A percentile compares a stretch with the other conserved stretches of the same genome.
These are phyloP conservation scores for Brachyalestes nurse DNA, from an alignment of 2,797 vertebrate genomes.

Conservation along the genomic window DNA sequence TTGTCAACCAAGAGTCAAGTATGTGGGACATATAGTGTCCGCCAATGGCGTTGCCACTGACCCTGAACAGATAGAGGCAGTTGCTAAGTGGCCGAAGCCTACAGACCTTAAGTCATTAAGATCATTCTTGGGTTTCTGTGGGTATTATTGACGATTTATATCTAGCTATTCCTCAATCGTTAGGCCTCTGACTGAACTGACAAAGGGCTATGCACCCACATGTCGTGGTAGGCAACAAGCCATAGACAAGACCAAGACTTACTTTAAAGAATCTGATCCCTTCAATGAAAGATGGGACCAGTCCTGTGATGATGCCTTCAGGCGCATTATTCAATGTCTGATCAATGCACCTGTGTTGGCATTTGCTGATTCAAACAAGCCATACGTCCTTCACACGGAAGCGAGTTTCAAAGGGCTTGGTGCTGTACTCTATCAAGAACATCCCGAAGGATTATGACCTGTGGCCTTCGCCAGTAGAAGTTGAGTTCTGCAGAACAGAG, in stretches of 20 bases:
- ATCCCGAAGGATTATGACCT: not conserved
- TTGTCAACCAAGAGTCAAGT: too few relatives aligned
- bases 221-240: not conserved
- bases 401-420: slow-evolving; percentile 2
- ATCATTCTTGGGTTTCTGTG: too few relatives aligned
- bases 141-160: too few relatives aligned
- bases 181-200: too few relatives aligned
- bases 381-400: slow-evolving; percentile 35
- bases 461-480: not conserved
- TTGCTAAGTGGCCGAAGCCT: too few relatives aligned
- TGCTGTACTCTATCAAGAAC: slow-evolving; percentile 1
- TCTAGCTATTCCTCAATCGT: too few relatives aligned
- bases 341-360: slow-evolving; percentile 32
- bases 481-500: not conserved
- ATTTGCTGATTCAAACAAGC: slow-evolving; percentile 15
- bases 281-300: slow-evolving; percentile 12
- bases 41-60: too few relatives aligned
- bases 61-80: too few relatives aligned
- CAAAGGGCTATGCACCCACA: slow-evolving; percentile 18
- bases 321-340: slow-evolving; percentile 25
- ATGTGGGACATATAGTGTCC: too few relatives aligned
- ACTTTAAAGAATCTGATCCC: slow-evolving; percentile 7
- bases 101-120: too few relatives aligned
- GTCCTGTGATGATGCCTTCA: slow-evolving; percentile 1
- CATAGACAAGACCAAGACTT: not conserved